phyloP scores from a whole-genome alignment of 37 sponge, comb jelly and placozoan genomes.

The Geodia barretti region DNA sequence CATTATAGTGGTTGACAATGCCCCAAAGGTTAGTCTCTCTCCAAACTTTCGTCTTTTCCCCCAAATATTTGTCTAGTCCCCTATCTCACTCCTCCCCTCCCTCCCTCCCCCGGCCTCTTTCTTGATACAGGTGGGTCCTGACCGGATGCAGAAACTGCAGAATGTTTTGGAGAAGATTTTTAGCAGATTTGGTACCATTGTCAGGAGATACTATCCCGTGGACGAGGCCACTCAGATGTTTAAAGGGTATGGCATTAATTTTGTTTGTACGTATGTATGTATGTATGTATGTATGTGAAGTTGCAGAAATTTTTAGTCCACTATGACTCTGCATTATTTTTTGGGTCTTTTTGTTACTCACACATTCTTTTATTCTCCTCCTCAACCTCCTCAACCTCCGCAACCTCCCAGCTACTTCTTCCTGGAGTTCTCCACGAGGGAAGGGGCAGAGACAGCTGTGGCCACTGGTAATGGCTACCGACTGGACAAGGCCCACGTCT shows the following conservation, averaged over 20 bases:
- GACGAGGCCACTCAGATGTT: constrained; percentile 70
- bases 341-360: not conserved
- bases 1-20: constrained; percentile 94
- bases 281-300: not conserved
- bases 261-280: not conserved
- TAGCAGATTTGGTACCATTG: constrained; percentile 83
- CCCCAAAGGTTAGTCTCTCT: constrained; percentile 76
- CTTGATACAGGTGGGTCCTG: constrained; percentile 46
- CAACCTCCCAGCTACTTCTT: constrained; percentile 65
- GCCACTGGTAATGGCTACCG: constrained; percentile 93
- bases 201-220: constrained; percentile 77
- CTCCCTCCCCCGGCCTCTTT: too few relatives aligned
- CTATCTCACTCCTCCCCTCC: too few relatives aligned
- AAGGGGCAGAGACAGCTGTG: constrained; percentile 86
- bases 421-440: constrained; percentile 71
- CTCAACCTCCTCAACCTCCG: not conserved
- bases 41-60: too few relatives aligned
- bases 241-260: constrained; percentile 79
- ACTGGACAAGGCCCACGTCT: constrained; percentile 94
- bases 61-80: too few relatives aligned
- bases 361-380: not conserved
- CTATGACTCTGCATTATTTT: not conserved
- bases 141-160: constrained; percentile 84
- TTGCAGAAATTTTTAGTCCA: too few relatives aligned
- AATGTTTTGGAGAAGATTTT: constrained; percentile 87